phyloP scores from a whole-genome alignment of 2,797 vertebrate species.

The Antrozous pallidus region DNA sequence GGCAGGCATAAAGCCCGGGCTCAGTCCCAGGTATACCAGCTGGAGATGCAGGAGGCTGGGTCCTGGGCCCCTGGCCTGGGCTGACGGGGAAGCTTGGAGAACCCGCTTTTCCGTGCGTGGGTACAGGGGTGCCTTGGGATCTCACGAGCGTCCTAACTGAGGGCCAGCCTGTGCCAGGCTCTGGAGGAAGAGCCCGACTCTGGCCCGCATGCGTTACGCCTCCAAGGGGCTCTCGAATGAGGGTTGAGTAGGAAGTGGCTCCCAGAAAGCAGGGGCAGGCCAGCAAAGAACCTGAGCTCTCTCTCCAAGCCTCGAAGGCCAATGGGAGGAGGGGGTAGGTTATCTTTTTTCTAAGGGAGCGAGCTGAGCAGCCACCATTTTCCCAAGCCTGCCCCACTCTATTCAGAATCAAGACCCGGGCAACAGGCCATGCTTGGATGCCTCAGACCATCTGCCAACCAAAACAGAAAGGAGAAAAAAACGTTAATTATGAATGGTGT shows the following conservation, averaged over 20 bases:
- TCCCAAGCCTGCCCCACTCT: constrained; percentile 66
- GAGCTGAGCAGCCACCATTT: constrained; percentile 42
- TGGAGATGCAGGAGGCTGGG: neutral
- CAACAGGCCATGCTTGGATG: constrained; percentile 79
- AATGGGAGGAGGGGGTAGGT: neutral
- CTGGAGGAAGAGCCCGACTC: neutral
- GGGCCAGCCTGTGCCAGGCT: too few species aligned
- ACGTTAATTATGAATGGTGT: constrained; percentile 86
- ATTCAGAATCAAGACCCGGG: constrained; percentile 75
- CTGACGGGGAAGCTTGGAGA: neutral
- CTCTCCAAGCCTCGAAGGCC: neutral
- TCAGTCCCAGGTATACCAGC: neutral
- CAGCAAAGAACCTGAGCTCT: neutral
- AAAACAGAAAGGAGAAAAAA: constrained; percentile 79
- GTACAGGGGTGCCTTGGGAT: neutral
- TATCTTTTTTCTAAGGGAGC: constrained; percentile 67
- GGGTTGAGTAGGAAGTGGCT: neutral
- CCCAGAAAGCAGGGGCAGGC: neutral
- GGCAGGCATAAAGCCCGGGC: neutral
- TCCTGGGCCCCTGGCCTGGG: rapidly evolving
- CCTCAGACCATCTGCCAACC: constrained; percentile 83
- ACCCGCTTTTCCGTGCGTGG: too few species aligned
- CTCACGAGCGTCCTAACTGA: neutral
- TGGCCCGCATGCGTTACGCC: too few species aligned
- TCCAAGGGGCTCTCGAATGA: neutral